Percentiles rank a stretch among this genome's conserved stretches.
phyloP scores from a whole-genome alignment of 2,888 invertebrate genomes.

The Athetis lepigone region DNA sequence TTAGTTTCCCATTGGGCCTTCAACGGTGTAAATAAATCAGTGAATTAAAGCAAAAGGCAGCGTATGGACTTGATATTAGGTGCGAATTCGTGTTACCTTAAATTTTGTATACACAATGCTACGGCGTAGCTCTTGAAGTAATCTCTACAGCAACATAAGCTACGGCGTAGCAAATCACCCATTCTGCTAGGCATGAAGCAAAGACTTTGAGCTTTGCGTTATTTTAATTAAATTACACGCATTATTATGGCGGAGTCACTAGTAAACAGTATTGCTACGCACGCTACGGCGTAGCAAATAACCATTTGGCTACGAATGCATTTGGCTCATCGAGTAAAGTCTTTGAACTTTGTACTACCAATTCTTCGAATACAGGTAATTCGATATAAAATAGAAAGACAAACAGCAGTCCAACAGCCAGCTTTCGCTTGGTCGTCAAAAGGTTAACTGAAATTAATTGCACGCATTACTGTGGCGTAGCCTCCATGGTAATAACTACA shows the following conservation, averaged over 20 bases:
- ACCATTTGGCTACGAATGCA: too few relatives aligned
- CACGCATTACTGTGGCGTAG: slow-evolving; percentile 9
- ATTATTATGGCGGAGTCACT: too few relatives aligned
- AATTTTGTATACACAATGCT: not conserved
- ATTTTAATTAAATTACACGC: too few relatives aligned
- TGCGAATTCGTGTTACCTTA: not conserved
- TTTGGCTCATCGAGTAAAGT: too few relatives aligned
- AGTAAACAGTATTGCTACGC: too few relatives aligned
- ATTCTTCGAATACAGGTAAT: too few relatives aligned
- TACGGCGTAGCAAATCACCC: slow-evolving; percentile 23
- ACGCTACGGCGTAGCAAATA: too few relatives aligned
- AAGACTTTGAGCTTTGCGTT: not conserved
- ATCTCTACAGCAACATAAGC: not conserved
- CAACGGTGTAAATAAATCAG: not conserved
- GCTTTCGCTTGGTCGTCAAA: too few relatives aligned
- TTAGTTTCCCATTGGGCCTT: slow-evolving; percentile 3
- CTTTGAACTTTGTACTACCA: too few relatives aligned
- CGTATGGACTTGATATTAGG: not conserved
- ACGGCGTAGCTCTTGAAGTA: slow-evolving; percentile 1
- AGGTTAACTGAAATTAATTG: not conserved
- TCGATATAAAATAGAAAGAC: too few relatives aligned
- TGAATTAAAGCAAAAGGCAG: not conserved
- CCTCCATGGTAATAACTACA: not conserved
- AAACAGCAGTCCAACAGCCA: too few relatives aligned
- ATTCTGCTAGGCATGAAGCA: not conserved